These are phyloP conservation scores for Dryobota labecula DNA, from an alignment of 2,888 invertebrate genomes.

Conservation along the genomic window DNA sequence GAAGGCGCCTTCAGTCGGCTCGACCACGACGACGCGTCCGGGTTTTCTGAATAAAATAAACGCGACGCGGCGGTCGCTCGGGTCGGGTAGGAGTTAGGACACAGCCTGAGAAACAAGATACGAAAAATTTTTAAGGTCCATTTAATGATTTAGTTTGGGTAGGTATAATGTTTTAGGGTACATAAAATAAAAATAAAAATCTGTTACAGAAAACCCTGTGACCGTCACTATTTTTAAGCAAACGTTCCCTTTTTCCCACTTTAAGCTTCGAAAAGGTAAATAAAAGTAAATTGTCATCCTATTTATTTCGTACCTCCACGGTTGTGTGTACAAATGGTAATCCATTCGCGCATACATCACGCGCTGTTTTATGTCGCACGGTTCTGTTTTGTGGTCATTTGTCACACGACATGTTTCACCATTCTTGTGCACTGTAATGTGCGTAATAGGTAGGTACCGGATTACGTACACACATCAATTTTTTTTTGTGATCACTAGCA, in stretches of 20 bases:
- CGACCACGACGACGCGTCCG: not conserved
- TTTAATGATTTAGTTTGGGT: not conserved
- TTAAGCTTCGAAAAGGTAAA: not conserved
- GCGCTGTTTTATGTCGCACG: conserved; percentile 51
- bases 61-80: too few species aligned
- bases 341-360: conserved; percentile 59
- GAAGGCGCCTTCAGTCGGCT: too few species aligned
- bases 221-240: too few species aligned
- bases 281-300: conserved; percentile 1
- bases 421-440: conserved; percentile 37
- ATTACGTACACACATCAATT: too few species aligned
- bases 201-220: not conserved
- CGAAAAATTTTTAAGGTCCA: not conserved
- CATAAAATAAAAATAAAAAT: not conserved
- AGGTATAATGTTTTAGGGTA: not conserved
- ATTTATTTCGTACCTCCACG: conserved; percentile 43
- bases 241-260: not conserved
- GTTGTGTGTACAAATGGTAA: conserved; percentile 54
- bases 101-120: not conserved
- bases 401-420: conserved; percentile 43
- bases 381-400: conserved; percentile 56
- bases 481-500: too few species aligned
- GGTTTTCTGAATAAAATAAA: not conserved
- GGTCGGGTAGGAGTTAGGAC: too few species aligned
- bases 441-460: not conserved